phyloP scores from a whole-genome alignment of 2,888 invertebrate genomes.

The Amphiduros pacificus region DNA sequence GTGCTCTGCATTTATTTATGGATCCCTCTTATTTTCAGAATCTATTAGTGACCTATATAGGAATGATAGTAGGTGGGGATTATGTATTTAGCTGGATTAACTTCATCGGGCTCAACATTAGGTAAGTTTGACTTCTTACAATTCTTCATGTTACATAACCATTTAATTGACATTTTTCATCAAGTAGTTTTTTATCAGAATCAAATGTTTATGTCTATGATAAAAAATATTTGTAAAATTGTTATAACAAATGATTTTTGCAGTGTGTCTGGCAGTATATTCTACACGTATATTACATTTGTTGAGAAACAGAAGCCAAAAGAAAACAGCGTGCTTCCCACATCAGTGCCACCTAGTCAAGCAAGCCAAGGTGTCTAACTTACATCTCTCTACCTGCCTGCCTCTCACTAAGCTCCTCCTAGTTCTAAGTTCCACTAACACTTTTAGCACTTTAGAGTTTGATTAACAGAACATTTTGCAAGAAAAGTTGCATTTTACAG shows the following conservation, averaged over 20 bases:
- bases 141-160: background rate
- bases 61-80: slow-evolving; percentile 98
- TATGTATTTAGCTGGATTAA: slow-evolving; percentile 93
- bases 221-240: background rate
- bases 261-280: slow-evolving; percentile 28
- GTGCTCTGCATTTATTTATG: background rate
- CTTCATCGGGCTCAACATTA: slow-evolving; percentile 94
- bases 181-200: background rate
- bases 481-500: no score
- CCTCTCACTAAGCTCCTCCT: no score
- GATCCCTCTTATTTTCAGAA: slow-evolving; percentile 65
- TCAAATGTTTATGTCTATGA: background rate
- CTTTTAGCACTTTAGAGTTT: no score
- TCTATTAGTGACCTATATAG: slow-evolving; percentile 93
- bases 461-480: no score
- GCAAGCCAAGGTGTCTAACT: background rate
- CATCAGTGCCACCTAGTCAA: background rate
- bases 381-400: background rate
- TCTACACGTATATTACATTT: slow-evolving; percentile 31
- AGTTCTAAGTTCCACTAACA: no score
- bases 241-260: background rate
- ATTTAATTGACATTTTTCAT: no score
- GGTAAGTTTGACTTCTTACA: slow-evolving; percentile 60
- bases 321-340: no score
- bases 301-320: slow-evolving; percentile 2